A percentile compares a stretch with the other conserved stretches of the same genome.
Evolutionary conservation across 2,888 invertebrate species (phyloP).

Genomic region (Linyphia triangularis): DNA sequence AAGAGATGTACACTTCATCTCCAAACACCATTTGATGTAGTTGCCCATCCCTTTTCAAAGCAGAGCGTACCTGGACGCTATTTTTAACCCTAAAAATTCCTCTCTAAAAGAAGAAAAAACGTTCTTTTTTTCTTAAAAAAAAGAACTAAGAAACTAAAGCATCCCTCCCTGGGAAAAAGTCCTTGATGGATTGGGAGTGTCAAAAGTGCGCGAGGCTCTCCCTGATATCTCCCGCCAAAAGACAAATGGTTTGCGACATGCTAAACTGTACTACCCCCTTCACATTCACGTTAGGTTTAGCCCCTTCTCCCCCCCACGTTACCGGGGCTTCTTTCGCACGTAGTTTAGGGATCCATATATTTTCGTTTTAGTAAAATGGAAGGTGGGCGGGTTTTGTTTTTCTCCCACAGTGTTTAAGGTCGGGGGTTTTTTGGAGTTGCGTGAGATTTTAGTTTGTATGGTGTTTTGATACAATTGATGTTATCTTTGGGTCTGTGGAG

Average conservation of each 20-base stretch:
- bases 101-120: neutral
- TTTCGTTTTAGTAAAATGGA: neutral
- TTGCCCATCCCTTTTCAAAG: neutral
- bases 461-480: too few species aligned
- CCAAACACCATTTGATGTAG: too few species aligned
- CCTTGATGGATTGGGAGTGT: constrained; percentile 54
- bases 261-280: constrained; percentile 40
- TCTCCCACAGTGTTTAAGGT: neutral
- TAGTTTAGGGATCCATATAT: constrained; percentile 55
- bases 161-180: neutral
- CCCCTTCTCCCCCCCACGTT: neutral
- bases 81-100: neutral
- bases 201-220: constrained; percentile 3
- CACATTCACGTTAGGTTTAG: neutral
- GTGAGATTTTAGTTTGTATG: too few species aligned
- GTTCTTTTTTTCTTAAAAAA: neutral
- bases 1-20: neutral
- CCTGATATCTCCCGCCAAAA: constrained; percentile 44
- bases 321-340: constrained; percentile 37
- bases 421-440: too few species aligned
- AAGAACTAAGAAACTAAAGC: constrained; percentile 10
- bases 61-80: neutral
- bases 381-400: neutral
- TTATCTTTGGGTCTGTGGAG: too few species aligned
- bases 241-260: constrained; percentile 65